phyloP scores from a whole-genome alignment of 2,797 vertebrate genomes.

The Lithobates pipiens region DNA sequence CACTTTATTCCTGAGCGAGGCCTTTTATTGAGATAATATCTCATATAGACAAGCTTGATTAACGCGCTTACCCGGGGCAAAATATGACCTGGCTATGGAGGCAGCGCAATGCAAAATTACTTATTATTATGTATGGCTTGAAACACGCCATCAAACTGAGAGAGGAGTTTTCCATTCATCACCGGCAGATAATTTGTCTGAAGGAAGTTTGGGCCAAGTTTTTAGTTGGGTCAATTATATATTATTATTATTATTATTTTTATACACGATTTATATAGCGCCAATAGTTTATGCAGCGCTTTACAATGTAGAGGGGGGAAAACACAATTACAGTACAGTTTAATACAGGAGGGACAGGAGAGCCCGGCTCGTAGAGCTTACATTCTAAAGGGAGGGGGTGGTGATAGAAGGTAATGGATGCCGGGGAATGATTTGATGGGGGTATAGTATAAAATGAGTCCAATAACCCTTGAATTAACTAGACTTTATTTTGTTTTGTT shows the following conservation, averaged over 20 bases:
- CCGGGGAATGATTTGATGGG: too few species aligned
- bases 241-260: not conserved
- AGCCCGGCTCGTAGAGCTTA: too few species aligned
- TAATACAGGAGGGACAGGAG: too few species aligned
- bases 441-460: not conserved
- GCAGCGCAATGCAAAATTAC: conserved; percentile 9
- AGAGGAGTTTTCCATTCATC: conserved; percentile 7
- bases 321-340: too few species aligned
- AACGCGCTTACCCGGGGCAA: conserved; percentile 21
- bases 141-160: not conserved
- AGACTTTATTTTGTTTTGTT: not conserved
- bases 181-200: conserved; percentile 5
- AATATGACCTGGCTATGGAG: conserved; percentile 23
- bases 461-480: not conserved
- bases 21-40: conserved; percentile 31
- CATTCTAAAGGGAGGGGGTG: too few species aligned
- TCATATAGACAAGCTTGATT: conserved; percentile 46
- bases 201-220: conserved; percentile 3
- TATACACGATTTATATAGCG: too few species aligned
- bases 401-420: too few species aligned
- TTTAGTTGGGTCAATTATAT: not conserved
- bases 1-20: conserved; percentile 31
- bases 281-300: too few species aligned
- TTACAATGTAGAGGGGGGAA: too few species aligned
- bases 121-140: conserved; percentile 35